phyloP scores from a whole-genome alignment of 2,888 invertebrate genomes.

The Trachelus tabidus region DNA sequence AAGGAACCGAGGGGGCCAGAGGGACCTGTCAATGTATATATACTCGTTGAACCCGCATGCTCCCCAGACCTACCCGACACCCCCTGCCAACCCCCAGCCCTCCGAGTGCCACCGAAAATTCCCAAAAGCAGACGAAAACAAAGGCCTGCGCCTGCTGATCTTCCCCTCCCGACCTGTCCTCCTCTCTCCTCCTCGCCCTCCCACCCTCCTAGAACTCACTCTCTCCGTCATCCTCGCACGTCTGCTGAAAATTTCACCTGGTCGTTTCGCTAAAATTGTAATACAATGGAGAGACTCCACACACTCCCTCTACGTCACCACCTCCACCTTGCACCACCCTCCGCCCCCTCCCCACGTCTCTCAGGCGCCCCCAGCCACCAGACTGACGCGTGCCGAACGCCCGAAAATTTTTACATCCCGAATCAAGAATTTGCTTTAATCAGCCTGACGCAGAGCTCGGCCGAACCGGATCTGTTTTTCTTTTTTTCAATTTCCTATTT shows the following conservation, averaged over 20 bases:
- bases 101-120: conserved; percentile 52
- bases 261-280: background rate
- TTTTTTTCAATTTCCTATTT: background rate
- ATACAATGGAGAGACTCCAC: conserved; percentile 8
- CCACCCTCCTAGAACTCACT: conserved; percentile 7
- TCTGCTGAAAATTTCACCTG: conserved; percentile 13
- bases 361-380: background rate
- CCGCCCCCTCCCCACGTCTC: background rate
- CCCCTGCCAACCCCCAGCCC: background rate
- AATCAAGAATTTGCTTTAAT: too few species aligned
- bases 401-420: background rate
- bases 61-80: conserved; percentile 27
- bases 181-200: background rate
- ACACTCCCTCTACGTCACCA: conserved; percentile 65
- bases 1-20: conserved; percentile 24
- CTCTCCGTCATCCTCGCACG: conserved; percentile 18
- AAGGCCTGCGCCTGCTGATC: conserved; percentile 30
- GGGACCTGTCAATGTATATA: conserved; percentile 47
- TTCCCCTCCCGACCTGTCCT: background rate
- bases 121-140: conserved; percentile 55
- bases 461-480: too few species aligned
- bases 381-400: background rate
- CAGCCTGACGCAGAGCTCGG: too few species aligned
- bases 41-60: conserved; percentile 35
- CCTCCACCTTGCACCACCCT: conserved; percentile 23